phyloP scores from a whole-genome alignment of 1,140 invertebrate species.

The Pantala flavescens region DNA sequence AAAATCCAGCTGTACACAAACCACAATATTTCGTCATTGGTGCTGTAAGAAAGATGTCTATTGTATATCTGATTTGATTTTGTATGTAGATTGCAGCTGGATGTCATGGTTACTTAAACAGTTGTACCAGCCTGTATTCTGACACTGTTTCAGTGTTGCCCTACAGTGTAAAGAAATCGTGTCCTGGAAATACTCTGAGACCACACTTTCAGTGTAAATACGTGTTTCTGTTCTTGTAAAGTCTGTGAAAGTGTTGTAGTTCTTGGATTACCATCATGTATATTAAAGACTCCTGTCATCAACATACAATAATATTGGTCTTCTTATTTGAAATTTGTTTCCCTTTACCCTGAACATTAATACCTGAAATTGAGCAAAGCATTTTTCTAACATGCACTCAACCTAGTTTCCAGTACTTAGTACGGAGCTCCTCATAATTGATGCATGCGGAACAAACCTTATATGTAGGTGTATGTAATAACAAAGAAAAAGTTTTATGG shows the following conservation, averaged over 20 bases:
- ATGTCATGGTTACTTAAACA: neutral
- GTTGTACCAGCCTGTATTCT: neutral
- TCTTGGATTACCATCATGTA: slow-evolving; percentile 9
- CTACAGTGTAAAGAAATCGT: neutral
- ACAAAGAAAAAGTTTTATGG: no score
- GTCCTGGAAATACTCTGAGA: neutral
- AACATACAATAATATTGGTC: neutral
- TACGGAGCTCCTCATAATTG: no score
- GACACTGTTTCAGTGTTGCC: neutral
- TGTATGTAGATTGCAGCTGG: slow-evolving; percentile 4
- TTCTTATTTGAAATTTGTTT: neutral
- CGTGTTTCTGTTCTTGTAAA: neutral
- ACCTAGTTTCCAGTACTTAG: no score
- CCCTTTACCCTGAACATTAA: neutral
- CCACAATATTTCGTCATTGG: slow-evolving; percentile 8
- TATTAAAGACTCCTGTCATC: slow-evolving; percentile 9
- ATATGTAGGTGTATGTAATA: no score
- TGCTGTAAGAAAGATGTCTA: neutral
- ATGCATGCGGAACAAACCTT: no score
- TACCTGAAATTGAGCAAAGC: no score
- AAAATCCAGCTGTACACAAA: neutral
- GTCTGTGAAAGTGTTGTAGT: slow-evolving; percentile 9
- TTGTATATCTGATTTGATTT: slow-evolving; percentile 8
- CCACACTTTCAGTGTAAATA: slow-evolving; percentile 6
- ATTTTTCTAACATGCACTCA: no score